These are phyloP conservation scores for Brotogeris chrysoptera DNA, from an alignment of 2,797 vertebrate genomes.

Conservation along the genomic window DNA sequence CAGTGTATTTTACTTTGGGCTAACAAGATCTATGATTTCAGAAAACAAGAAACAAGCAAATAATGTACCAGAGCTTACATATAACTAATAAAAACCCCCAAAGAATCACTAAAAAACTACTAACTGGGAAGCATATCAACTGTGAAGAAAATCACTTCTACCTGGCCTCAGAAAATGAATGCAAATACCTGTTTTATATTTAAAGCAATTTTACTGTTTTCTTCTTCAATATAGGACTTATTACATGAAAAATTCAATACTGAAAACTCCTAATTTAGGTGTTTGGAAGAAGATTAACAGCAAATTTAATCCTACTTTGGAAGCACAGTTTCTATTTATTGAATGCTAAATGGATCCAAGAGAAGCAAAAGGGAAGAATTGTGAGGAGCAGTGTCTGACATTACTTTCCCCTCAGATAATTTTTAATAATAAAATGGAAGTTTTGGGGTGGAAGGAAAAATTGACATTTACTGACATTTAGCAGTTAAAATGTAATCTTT, in stretches of 20 bases:
- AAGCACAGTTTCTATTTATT: neutral
- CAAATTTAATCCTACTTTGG: neutral
- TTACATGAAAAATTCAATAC: neutral
- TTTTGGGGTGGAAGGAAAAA: slow-evolving; percentile 30
- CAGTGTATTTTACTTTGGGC: neutral
- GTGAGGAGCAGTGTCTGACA: neutral
- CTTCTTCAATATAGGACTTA: neutral
- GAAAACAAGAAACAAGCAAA: neutral
- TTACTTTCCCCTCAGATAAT: neutral
- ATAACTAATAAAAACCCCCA: neutral
- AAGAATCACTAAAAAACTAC: neutral
- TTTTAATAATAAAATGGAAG: slow-evolving; percentile 11
- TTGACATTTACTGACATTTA: slow-evolving; percentile 63
- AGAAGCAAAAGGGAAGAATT: neutral
- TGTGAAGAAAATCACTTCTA: neutral
- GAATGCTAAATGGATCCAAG: neutral
- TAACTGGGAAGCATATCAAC: neutral
- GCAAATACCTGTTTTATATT: neutral
- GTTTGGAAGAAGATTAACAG: neutral
- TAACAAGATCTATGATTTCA: neutral
- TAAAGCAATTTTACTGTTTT: neutral
- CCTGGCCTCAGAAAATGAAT: neutral
- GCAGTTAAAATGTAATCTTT: slow-evolving; percentile 50
- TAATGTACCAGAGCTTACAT: neutral
- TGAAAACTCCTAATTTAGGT: neutral